phyloP scores from a whole-genome alignment of 2,888 invertebrate species.

The Amphipyra berbera region DNA sequence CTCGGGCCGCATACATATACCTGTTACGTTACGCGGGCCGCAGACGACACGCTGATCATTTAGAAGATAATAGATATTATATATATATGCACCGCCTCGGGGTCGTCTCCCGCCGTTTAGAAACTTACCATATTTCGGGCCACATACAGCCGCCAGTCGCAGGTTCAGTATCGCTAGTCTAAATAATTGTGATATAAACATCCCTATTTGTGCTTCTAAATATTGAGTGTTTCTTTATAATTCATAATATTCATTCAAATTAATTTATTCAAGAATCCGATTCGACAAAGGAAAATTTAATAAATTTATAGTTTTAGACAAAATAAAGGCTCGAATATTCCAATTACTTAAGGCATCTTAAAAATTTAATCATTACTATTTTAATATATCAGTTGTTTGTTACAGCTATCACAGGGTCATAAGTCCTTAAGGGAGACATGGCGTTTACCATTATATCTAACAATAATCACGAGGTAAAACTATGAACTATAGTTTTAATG shows the following conservation, averaged over 20 bases:
- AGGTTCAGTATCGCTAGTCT: slow-evolving; percentile 22
- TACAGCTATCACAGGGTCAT: slow-evolving; percentile 54
- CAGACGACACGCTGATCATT: background rate
- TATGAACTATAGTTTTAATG: slow-evolving; percentile 45
- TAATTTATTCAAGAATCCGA: slow-evolving; percentile 6
- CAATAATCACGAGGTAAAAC: slow-evolving; percentile 52
- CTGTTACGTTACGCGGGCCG: background rate
- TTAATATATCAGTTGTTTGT: slow-evolving; percentile 45
- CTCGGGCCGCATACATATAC: background rate
- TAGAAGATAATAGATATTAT: too few relatives aligned
- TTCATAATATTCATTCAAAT: slow-evolving; percentile 6
- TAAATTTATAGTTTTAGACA: slow-evolving; percentile 8
- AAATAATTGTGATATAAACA: slow-evolving; percentile 4
- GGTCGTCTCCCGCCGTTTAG: background rate
- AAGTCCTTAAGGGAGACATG: slow-evolving; percentile 39
- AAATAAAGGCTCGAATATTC: slow-evolving; percentile 21
- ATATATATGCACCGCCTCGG: background rate
- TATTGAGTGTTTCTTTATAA: slow-evolving; percentile 16
- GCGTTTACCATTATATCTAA: slow-evolving; percentile 47
- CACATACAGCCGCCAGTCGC: background rate
- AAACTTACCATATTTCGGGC: slow-evolving; percentile 8
- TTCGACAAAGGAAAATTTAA: slow-evolving; percentile 4
- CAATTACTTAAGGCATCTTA: slow-evolving; percentile 48
- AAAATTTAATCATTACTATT: slow-evolving; percentile 29
- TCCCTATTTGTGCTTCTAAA: slow-evolving; percentile 23